Evolutionary conservation across 2,888 invertebrate species (phyloP).

Genomic region (Mystacides longicornis): DNA sequence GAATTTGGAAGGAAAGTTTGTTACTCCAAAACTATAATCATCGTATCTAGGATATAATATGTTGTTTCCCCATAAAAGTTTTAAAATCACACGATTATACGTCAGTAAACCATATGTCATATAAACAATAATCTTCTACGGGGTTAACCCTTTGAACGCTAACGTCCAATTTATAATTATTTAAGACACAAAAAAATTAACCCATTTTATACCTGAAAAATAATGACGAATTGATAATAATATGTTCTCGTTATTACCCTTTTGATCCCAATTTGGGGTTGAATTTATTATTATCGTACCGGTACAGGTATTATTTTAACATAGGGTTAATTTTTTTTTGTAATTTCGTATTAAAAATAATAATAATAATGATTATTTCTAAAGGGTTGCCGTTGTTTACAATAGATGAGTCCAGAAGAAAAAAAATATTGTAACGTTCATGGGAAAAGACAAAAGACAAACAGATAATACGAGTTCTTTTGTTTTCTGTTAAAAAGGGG

Average conservation of each 20-base stretch:
- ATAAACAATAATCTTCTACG: no score
- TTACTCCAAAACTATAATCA: no score
- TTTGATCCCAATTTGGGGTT: not conserved
- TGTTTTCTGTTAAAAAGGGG: not conserved
- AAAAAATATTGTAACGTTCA: slow-evolving; percentile 1
- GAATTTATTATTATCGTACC: not conserved
- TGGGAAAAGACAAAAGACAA: not conserved
- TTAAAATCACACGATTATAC: no score
- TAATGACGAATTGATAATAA: not conserved
- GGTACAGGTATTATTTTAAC: not conserved
- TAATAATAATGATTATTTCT: not conserved
- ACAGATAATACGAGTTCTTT: slow-evolving; percentile 1
- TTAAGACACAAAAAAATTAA: not conserved
- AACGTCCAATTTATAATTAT: slow-evolving; percentile 1
- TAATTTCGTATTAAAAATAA: not conserved
- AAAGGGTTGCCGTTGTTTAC: not conserved
- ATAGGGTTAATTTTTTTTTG: no score
- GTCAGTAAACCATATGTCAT: not conserved
- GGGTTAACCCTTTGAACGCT: not conserved
- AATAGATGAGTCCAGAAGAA: not conserved
- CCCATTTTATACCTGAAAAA: not conserved
- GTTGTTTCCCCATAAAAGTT: no score
- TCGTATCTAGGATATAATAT: no score
- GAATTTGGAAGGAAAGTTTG: no score
- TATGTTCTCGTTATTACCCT: not conserved